Base-by-base conservation (phyloP, 2,113 vertebrate genomes). In the Tragelaphus imberbis region DNA sequence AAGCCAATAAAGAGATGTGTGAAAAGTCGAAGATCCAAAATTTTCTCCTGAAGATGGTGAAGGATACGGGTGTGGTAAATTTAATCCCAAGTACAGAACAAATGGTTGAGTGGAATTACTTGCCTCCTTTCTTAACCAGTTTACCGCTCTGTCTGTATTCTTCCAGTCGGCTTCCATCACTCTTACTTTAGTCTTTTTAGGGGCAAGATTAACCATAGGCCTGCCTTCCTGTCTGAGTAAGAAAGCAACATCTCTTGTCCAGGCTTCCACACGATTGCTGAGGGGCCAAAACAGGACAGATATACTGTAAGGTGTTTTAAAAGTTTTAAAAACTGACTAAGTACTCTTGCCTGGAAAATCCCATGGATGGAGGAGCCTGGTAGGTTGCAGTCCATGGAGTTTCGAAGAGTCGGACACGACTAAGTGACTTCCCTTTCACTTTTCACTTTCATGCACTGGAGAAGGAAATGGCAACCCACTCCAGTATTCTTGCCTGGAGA, bases 191-290 rank as follows among this genome's bases (percentile, higher is more conserved):
- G 98, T 99, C 89, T 94, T 98, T 44, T 99, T 98, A 17, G 99
- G 99, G 86, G 98, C 98, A n/a, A 99, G 99, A 16, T 99, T 98
- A 12, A 98, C 98, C 96, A 98, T 98, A 2, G 99, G 99, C 68
- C 99, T 99, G 44, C 99, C 99, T 98, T 99, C 99, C 98, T 99
- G 99, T 36, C 99, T 98, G 94, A 99, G 99, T 92, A 99, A 98
- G 95, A 99, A 99, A 36, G 98, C 98, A 93, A 99, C 99, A 84
- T 99, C 99, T 97, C 99, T 99, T 63, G 99, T 99, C 99, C 99
- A 99, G 30, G 99, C 99, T 98, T 99, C 99, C 80, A 99, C 99
- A 15, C 99, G 99, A 97, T 99, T 99, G 97, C 99, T 99, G 98
- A 91, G 97, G 98, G 97, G 28, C 28, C 27, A 98, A 93, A 87